Percentiles rank a stretch among this genome's conserved stretches.
Evolutionary conservation across 2,797 vertebrate genomes (phyloP).

Genomic region (Phylloscopus collybita): DNA sequence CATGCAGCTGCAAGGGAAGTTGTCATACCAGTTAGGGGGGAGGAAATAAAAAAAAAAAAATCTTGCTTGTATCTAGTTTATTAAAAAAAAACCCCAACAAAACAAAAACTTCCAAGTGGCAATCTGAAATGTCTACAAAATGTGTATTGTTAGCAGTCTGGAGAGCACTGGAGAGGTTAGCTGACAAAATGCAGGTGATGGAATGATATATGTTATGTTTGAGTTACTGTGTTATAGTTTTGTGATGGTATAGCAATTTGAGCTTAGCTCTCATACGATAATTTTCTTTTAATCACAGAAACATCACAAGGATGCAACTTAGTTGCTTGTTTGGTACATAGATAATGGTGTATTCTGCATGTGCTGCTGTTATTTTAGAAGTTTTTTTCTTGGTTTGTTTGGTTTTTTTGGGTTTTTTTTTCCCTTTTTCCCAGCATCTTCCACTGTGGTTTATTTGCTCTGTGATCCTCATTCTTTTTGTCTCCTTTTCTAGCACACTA

Average conservation of each 20-base stretch:
- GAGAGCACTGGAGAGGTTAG: not conserved
- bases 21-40: fast-evolving
- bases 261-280: not conserved
- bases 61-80: not conserved
- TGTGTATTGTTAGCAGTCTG: not conserved
- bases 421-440: not conserved
- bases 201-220: not conserved
- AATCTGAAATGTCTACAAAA: not conserved
- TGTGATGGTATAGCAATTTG: not conserved
- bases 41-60: not conserved
- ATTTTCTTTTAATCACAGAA: not conserved
- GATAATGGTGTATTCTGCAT: not conserved
- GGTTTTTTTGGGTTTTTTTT: not conserved
- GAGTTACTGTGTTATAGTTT: not conserved
- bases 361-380: not conserved
- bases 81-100: no score
- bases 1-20: not conserved
- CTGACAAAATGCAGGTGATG: not conserved
- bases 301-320: not conserved
- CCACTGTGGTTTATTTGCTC: not conserved
- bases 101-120: not conserved
- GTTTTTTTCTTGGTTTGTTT: not conserved
- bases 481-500: conserved; percentile 71
- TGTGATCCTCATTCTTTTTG: not conserved
- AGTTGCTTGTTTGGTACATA: not conserved